Evolutionary conservation across 2,888 invertebrate genomes (phyloP), one percentile per base, ranked within the genome.

Genomic region (Allophyes oxyacanthae): DNA sequence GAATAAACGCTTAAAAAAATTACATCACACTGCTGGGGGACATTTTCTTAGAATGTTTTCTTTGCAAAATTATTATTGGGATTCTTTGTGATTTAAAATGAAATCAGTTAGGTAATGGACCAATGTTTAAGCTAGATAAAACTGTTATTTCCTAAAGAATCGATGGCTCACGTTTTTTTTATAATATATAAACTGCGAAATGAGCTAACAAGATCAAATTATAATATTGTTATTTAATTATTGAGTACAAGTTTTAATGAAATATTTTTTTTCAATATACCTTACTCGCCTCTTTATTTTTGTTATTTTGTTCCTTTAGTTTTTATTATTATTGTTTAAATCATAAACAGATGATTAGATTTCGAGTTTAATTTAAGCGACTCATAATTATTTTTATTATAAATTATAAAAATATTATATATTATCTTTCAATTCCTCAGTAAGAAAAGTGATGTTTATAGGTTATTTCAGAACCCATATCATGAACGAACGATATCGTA

Each of bases 211-310:
- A 92, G 93, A 93, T 92, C 92, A 94, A 94, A 92, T 88, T 93
- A 92, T 92, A 89, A 91, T 92, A 92, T 91, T 92, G 93, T 94
- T 94, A 92, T 91, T 92, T 92, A 91, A 92, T 92, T 92, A 92
- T 91, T 89, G 93, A 93, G 92, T 94, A 94, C 94, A 93, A 92
- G 92, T 91, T 92, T 91, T 90, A 91, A 90, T 88, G 85, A 85
- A 89, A 89, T 92, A 88, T 90, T 87, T 90, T 86, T 90, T 92
- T 92, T 91, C 89, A 89, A 89, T 91, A 91, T 91, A 91, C 84
- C 75, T 87, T 88, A 90, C 88, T 89, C 91, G 89, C 90, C 87
- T 92, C 85, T 91, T 84, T 92, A 87, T 91, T 91, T 91, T 92
- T 92, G 90, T 92, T 93, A 89, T 88, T 91, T 92, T 92, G 91